Evolutionary conservation across 2,888 invertebrate species (phyloP).

Genomic region (Podabrus alpinus): DNA sequence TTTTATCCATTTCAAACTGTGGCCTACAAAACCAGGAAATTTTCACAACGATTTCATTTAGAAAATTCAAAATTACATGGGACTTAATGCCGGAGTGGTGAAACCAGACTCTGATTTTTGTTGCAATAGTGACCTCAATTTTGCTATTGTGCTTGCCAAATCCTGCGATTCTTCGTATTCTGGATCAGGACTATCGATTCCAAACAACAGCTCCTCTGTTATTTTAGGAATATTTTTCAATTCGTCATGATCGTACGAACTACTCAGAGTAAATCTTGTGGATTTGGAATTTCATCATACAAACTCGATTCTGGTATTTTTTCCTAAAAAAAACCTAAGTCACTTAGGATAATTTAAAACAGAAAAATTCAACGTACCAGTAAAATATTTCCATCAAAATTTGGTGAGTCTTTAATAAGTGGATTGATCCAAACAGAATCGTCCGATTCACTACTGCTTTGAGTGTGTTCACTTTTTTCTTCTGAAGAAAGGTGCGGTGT

Average conservation of each 20-base stretch:
- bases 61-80: slow-evolving; percentile 45
- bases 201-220: slow-evolving; percentile 28
- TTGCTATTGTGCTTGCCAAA: slow-evolving; percentile 73
- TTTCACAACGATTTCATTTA: background rate
- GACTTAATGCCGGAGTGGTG: slow-evolving; percentile 53
- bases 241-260: background rate
- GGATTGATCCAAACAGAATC: slow-evolving; percentile 53
- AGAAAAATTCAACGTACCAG: slow-evolving; percentile 34
- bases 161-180: slow-evolving; percentile 76
- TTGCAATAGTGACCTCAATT: slow-evolving; percentile 67
- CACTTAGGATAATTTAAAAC: too few species aligned
- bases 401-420: slow-evolving; percentile 44
- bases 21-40: slow-evolving; percentile 26
- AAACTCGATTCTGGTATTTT: background rate
- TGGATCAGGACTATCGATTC: slow-evolving; percentile 58
- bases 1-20: slow-evolving; percentile 33
- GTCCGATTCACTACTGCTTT: slow-evolving; percentile 40
- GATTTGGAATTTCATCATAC: background rate
- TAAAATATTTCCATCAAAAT: slow-evolving; percentile 48
- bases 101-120: slow-evolving; percentile 57
- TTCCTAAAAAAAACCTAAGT: background rate
- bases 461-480: slow-evolving; percentile 28
- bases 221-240: slow-evolving; percentile 31
- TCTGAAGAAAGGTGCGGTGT: slow-evolving; percentile 35
- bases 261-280: background rate